phyloP scores from a whole-genome alignment of 2,797 vertebrate genomes.

The Denticeps clupeoides region DNA sequence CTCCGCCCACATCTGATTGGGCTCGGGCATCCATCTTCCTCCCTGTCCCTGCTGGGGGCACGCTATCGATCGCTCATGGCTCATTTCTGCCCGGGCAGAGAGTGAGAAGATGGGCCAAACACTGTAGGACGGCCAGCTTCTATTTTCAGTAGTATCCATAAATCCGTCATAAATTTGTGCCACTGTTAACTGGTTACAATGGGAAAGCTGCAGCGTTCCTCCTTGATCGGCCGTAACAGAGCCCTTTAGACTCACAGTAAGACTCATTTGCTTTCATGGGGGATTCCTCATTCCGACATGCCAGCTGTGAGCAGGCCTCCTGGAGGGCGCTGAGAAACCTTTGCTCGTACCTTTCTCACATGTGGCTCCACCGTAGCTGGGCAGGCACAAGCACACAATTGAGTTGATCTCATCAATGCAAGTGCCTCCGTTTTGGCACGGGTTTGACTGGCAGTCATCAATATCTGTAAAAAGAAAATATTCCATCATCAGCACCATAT shows the following conservation, averaged over 20 bases:
- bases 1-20: background rate
- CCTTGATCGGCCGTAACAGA: background rate
- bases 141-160: too few species aligned
- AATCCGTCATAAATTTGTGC: too few species aligned
- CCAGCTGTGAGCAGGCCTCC: slow-evolving; percentile 36
- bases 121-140: too few species aligned
- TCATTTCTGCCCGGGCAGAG: slow-evolving; percentile 14
- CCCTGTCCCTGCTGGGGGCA: background rate
- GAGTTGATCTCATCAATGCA: slow-evolving; percentile 89
- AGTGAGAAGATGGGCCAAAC: too few species aligned
- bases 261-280: slow-evolving; percentile 15
- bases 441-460: slow-evolving; percentile 86
- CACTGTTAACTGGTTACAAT: background rate
- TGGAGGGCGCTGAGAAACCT: background rate
- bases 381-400: slow-evolving; percentile 87
- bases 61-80: slow-evolving; percentile 22
- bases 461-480: slow-evolving; percentile 65
- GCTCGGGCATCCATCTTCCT: background rate
- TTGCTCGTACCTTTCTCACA: slow-evolving; percentile 80
- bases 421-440: slow-evolving; percentile 90
- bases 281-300: slow-evolving; percentile 38
- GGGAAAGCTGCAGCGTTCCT: background rate
- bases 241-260: background rate
- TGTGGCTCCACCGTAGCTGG: slow-evolving; percentile 84
- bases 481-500: too few species aligned